A percentile compares a stretch with the other conserved stretches of the same genome.
phyloP scores from a whole-genome alignment of 2,888 invertebrate species.

The Scaeva pyrastri region DNA sequence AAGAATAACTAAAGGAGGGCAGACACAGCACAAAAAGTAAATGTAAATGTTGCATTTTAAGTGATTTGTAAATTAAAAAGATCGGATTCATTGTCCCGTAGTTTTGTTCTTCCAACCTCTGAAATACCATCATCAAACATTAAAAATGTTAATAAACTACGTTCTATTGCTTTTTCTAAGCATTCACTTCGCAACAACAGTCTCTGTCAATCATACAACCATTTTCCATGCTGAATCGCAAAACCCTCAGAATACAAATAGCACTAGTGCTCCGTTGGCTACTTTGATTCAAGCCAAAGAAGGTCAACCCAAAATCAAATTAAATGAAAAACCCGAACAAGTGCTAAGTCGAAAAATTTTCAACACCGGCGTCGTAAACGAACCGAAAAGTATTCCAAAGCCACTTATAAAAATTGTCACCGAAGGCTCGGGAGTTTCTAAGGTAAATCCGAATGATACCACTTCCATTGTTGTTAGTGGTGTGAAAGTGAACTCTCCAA shows the following conservation, averaged over 20 bases:
- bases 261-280: slow-evolving; percentile 57
- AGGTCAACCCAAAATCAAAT: slow-evolving; percentile 39
- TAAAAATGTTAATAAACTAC: slow-evolving; percentile 55
- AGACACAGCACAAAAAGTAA: slow-evolving; percentile 2
- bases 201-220: slow-evolving; percentile 16
- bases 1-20: not conserved
- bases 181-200: slow-evolving; percentile 13
- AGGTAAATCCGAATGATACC: slow-evolving; percentile 10
- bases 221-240: slow-evolving; percentile 48
- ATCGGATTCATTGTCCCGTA: slow-evolving; percentile 27
- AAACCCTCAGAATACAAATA: slow-evolving; percentile 47
- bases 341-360: slow-evolving; percentile 48
- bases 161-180: slow-evolving; percentile 31
- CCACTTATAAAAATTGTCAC: slow-evolving; percentile 35
- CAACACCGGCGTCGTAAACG: not conserved
- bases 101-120: not conserved
- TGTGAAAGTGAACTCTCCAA: not conserved
- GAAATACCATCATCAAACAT: not conserved
- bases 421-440: slow-evolving; percentile 62
- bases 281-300: slow-evolving; percentile 31
- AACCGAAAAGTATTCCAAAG: not conserved
- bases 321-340: slow-evolving; percentile 32
- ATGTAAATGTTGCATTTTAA: slow-evolving; percentile 45
- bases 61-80: slow-evolving; percentile 28
- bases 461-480: not conserved